A percentile compares a stretch with the other conserved stretches of the same genome.
phyloP scores from a whole-genome alignment of 2,113 vertebrate species.

The Amphiprion percula region DNA sequence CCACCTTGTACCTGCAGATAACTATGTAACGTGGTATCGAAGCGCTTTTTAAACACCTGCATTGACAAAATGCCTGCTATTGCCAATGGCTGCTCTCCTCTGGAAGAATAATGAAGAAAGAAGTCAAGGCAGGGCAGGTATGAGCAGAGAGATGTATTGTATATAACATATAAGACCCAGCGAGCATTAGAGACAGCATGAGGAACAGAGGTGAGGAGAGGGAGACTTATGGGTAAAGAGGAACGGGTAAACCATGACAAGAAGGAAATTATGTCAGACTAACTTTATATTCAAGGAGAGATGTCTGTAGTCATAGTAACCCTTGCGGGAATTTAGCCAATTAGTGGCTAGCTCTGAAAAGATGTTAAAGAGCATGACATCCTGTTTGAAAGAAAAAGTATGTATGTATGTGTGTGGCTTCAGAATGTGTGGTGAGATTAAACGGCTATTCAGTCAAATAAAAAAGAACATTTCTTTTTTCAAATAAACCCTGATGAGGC shows the following conservation, averaged over 20 bases:
- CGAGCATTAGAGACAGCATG: background rate
- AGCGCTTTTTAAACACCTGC: constrained; percentile 58
- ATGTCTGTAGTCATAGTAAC: constrained; percentile 66
- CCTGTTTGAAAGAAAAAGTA: constrained; percentile 19
- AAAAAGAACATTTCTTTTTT: background rate
- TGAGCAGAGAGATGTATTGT: constrained; percentile 15
- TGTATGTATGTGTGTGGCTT: constrained; percentile 13
- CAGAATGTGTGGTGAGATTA: constrained; percentile 23
- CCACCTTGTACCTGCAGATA: constrained; percentile 47
- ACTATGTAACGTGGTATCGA: constrained; percentile 21
- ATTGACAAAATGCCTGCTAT: constrained; percentile 63
- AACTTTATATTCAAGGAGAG: constrained; percentile 52
- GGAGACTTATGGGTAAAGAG: constrained; percentile 14
- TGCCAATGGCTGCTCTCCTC: constrained; percentile 38
- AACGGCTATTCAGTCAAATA: constrained; percentile 31
- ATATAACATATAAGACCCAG: constrained; percentile 6
- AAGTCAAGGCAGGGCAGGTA: constrained; percentile 14
- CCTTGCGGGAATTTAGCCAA: constrained; percentile 56
- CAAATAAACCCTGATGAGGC: constrained; percentile 2
- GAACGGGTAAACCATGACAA: constrained; percentile 41
- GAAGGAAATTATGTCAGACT: constrained; percentile 44
- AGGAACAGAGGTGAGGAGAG: background rate
- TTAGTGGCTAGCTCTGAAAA: constrained; percentile 61
- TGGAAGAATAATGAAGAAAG: constrained; percentile 55
- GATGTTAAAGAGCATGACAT: constrained; percentile 43